Evolutionary conservation across 1,140 invertebrate genomes (phyloP).

Genomic region (Ooceraea biroi): DNA sequence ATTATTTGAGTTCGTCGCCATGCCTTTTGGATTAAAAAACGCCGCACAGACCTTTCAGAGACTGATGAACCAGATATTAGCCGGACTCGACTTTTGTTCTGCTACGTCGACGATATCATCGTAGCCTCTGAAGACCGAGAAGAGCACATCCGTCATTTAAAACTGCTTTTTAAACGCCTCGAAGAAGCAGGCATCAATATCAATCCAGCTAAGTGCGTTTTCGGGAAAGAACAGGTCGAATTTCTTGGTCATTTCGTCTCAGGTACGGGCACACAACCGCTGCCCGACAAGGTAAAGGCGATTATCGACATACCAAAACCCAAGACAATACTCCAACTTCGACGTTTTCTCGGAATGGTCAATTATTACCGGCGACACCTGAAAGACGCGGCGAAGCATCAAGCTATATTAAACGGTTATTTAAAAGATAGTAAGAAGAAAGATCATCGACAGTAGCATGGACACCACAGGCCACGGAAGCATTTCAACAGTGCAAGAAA

Average conservation of each 20-base stretch:
- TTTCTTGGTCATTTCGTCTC: neutral
- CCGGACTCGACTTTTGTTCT: neutral
- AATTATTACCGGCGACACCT: neutral
- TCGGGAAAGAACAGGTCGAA: neutral
- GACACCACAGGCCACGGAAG: neutral
- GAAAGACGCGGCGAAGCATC: neutral
- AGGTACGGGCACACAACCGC: neutral
- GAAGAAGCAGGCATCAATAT: neutral
- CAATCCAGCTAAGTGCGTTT: constrained; percentile 13
- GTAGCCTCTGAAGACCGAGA: constrained; percentile 1
- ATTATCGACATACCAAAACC: neutral
- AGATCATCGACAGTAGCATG: constrained; percentile 1
- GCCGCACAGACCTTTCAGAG: neutral
- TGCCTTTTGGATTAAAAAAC: neutral
- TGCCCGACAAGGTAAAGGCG: neutral
- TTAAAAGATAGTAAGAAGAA: constrained; percentile 19
- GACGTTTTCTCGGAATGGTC: neutral
- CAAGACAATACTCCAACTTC: neutral
- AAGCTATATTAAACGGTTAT: neutral
- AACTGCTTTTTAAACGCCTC: constrained; percentile 1
- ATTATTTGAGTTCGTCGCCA: neutral
- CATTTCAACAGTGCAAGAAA: neutral
- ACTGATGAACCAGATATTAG: neutral
- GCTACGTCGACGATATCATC: constrained; percentile 22
- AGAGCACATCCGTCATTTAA: constrained; percentile 1